Conservation (phyloP, 2,888 invertebrate genomes). For the Ornithoptera alexandrae region DNA sequence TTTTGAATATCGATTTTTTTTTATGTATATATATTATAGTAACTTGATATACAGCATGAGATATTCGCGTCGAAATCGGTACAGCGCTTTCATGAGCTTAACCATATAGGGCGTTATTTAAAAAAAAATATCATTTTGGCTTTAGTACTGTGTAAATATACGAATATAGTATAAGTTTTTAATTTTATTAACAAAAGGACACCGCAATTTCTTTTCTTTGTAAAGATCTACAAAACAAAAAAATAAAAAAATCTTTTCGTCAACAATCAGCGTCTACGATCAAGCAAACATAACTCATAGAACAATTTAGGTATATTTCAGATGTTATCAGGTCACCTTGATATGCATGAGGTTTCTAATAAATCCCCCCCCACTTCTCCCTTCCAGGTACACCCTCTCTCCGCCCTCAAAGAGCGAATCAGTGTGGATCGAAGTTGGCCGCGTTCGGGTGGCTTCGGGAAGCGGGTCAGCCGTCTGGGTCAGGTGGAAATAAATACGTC, state of each 20-base stretch:
- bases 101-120: too few relatives aligned
- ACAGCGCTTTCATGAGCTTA: too few relatives aligned
- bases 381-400: too few relatives aligned
- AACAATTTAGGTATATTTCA: conserved; percentile 26
- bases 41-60: too few relatives aligned
- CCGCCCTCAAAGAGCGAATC: conserved; percentile 16
- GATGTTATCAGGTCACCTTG: conserved; percentile 25
- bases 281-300: conserved; percentile 17
- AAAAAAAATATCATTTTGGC: too few relatives aligned
- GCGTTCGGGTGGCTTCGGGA: conserved; percentile 20
- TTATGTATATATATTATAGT: too few relatives aligned
- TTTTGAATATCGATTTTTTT: too few relatives aligned
- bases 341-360: conserved; percentile 27
- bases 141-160: too few relatives aligned
- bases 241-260: background rate
- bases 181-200: too few relatives aligned
- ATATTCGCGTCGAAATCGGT: too few relatives aligned
- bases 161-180: too few relatives aligned
- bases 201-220: background rate
- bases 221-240: background rate
- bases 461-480: conserved; percentile 34
- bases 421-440: conserved; percentile 26
- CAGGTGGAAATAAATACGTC: conserved; percentile 29
- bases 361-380: background rate
- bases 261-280: conserved; percentile 14